These are phyloP conservation scores for Folsomia manolachei DNA, from an alignment of 2,888 invertebrate genomes.

Conservation along the genomic window DNA sequence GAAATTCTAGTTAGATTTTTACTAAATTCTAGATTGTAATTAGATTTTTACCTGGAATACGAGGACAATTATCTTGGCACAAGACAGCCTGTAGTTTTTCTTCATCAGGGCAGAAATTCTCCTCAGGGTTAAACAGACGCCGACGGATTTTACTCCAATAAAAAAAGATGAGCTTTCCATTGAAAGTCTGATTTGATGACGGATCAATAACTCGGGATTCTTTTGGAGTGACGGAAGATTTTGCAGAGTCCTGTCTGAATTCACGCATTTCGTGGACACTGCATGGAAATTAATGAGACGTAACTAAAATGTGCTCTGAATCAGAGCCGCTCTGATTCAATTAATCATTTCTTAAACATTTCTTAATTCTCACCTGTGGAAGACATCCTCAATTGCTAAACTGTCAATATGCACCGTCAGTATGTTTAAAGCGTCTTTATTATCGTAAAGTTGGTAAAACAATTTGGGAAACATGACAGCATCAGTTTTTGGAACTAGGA, in stretches of 20 bases:
- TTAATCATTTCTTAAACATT: background rate
- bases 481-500: slow-evolving; percentile 14
- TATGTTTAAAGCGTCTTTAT: slow-evolving; percentile 23
- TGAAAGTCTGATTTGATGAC: background rate
- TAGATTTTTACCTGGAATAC: slow-evolving; percentile 19
- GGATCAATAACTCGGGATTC: too few species aligned
- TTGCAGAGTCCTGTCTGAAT: slow-evolving; percentile 14
- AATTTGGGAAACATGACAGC: slow-evolving; percentile 20
- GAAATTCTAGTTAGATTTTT: too few species aligned
- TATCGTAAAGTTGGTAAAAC: slow-evolving; percentile 22
- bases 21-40: too few species aligned
- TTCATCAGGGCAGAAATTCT: slow-evolving; percentile 18
- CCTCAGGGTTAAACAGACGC: background rate
- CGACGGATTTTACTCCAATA: slow-evolving; percentile 4
- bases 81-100: slow-evolving; percentile 26
- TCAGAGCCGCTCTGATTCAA: too few species aligned
- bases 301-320: too few species aligned
- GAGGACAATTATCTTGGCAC: background rate
- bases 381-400: slow-evolving; percentile 27
- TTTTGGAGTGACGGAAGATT: too few species aligned
- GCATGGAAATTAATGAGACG: background rate
- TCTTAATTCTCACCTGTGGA: slow-evolving; percentile 18
- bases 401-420: slow-evolving; percentile 21
- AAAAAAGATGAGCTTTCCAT: background rate
- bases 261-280: slow-evolving; percentile 21